Conservation (phyloP, 1,140 invertebrate species). For the Diabrotica virgifera region DNA sequence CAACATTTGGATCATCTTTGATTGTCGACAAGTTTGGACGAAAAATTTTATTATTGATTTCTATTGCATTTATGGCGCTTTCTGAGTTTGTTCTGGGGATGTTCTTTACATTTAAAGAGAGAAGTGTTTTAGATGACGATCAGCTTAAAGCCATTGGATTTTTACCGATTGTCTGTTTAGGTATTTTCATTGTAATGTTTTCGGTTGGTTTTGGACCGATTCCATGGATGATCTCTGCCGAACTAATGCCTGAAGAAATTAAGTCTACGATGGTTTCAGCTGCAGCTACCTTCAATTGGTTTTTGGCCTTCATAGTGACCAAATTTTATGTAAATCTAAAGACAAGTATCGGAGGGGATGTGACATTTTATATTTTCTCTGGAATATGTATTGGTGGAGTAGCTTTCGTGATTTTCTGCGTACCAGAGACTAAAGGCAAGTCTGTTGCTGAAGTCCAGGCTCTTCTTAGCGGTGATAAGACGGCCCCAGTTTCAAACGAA, state of each 20-base stretch:
- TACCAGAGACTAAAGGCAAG: slow-evolving; percentile 78
- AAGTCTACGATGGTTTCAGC: slow-evolving; percentile 74
- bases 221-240: slow-evolving; percentile 75
- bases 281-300: slow-evolving; percentile 75
- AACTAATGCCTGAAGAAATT: slow-evolving; percentile 72
- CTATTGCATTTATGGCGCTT: slow-evolving; percentile 63
- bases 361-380: slow-evolving; percentile 65
- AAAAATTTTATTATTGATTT: slow-evolving; percentile 66
- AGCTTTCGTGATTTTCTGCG: slow-evolving; percentile 60
- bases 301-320: slow-evolving; percentile 80
- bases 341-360: slow-evolving; percentile 49
- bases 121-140: slow-evolving; percentile 36
- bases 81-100: slow-evolving; percentile 63
- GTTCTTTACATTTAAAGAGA: slow-evolving; percentile 56
- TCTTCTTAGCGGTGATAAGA: slow-evolving; percentile 49
- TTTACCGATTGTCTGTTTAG: slow-evolving; percentile 70
- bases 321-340: slow-evolving; percentile 62
- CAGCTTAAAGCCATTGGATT: slow-evolving; percentile 47
- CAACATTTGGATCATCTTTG: slow-evolving; percentile 62
- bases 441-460: slow-evolving; percentile 69
- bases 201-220: slow-evolving; percentile 79
- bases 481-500: background rate
- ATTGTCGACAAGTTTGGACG: slow-evolving; percentile 69
- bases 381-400: slow-evolving; percentile 59
- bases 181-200: slow-evolving; percentile 75